Evolutionary conservation across 2,888 invertebrate genomes (phyloP).

Genomic region (Liopterus haemorrhoidalis): DNA sequence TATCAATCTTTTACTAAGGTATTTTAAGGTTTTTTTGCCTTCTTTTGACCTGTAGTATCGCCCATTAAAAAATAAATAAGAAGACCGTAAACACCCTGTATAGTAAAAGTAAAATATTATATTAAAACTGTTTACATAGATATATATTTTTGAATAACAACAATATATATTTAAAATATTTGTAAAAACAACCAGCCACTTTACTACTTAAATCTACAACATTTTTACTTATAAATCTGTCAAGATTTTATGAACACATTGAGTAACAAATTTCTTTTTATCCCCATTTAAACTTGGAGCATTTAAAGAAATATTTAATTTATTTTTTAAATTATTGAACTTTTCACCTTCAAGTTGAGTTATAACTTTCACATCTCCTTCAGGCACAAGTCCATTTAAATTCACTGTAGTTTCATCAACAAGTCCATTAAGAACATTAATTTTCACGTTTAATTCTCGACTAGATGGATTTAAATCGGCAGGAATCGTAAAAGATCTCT

Average conservation of each 20-base stretch:
- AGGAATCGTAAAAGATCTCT: constrained; percentile 58
- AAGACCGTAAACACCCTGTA: too few species aligned
- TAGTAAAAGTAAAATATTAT: too few species aligned
- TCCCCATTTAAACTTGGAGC: constrained; percentile 43
- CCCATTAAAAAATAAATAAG: too few species aligned
- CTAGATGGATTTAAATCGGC: constrained; percentile 42
- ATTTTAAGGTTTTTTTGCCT: too few species aligned
- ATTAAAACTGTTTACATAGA: too few species aligned
- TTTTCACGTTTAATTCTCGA: constrained; percentile 54
- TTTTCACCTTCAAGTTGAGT: constrained; percentile 60
- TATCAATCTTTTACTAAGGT: too few species aligned
- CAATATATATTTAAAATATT: too few species aligned
- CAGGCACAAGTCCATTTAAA: constrained; percentile 54
- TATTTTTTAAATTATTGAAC: constrained; percentile 58
- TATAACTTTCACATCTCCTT: constrained; percentile 59
- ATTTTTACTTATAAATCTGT: too few species aligned
- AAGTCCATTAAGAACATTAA: constrained; percentile 60
- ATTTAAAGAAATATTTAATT: constrained; percentile 48
- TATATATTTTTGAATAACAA: too few species aligned
- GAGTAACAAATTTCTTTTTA: constrained; percentile 57
- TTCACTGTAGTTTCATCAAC: constrained; percentile 60
- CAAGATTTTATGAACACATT: constrained; percentile 58
- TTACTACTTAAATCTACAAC: too few species aligned
- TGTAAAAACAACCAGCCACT: too few species aligned
- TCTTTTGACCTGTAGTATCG: too few species aligned